Conservation (phyloP, 2,888 invertebrate species). For the Philereme transversata region DNA sequence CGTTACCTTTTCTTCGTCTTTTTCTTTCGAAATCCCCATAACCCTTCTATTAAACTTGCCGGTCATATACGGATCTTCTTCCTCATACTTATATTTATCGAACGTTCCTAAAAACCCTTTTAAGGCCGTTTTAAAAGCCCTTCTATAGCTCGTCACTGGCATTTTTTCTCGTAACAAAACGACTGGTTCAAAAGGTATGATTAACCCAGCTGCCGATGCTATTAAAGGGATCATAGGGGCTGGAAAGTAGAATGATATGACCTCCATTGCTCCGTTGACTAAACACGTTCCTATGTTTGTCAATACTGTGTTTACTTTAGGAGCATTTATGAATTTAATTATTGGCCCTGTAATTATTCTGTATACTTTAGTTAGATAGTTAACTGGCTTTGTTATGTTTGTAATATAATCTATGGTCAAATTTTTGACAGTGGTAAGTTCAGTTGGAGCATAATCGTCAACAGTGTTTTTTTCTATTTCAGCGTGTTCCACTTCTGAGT, state of each 20-base stretch:
- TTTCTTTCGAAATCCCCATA: slow-evolving; percentile 40
- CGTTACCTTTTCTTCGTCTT: not conserved
- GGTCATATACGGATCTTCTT: slow-evolving; percentile 72
- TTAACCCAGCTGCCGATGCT: slow-evolving; percentile 69
- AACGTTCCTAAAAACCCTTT: slow-evolving; percentile 67
- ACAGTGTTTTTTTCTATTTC: slow-evolving; percentile 10
- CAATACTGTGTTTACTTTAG: slow-evolving; percentile 62
- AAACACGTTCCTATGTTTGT: slow-evolving; percentile 70
- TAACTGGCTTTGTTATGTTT: not conserved
- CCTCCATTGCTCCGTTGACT: slow-evolving; percentile 73
- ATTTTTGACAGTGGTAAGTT: not conserved
- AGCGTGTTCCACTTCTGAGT: slow-evolving; percentile 8
- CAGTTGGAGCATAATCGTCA: slow-evolving; percentile 3
- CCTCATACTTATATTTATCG: slow-evolving; percentile 61
- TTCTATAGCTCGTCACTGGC: slow-evolving; percentile 71
- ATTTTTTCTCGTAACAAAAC: slow-evolving; percentile 66
- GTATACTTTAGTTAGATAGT: slow-evolving; percentile 42
- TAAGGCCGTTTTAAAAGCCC: slow-evolving; percentile 68
- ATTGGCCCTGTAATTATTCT: slow-evolving; percentile 50
- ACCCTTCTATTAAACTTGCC: slow-evolving; percentile 69
- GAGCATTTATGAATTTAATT: slow-evolving; percentile 46
- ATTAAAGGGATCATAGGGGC: slow-evolving; percentile 71
- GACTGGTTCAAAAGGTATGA: slow-evolving; percentile 75
- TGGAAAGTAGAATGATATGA: slow-evolving; percentile 66
- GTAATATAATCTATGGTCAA: slow-evolving; percentile 5